These are phyloP conservation scores for Drosophila ananassae DNA, from an alignment of 1,140 invertebrate species.

Conservation along the genomic window DNA sequence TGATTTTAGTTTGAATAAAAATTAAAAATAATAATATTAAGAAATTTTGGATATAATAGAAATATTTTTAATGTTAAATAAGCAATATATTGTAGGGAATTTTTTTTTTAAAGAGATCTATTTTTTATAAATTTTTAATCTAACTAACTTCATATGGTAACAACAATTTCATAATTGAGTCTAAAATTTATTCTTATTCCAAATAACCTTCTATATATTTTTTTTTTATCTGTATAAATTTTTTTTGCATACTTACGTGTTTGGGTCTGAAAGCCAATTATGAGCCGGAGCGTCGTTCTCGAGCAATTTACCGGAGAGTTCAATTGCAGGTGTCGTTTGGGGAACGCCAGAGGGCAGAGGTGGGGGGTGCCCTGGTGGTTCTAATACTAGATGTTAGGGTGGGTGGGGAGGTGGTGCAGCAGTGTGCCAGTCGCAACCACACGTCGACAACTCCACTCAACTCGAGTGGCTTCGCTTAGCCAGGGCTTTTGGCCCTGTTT, in stretches of 20 bases:
- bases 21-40: too few species aligned
- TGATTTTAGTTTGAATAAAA: too few species aligned
- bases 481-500: constrained; percentile 33
- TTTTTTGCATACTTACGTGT: constrained; percentile 13
- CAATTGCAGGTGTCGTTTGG: constrained; percentile 27
- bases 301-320: constrained; percentile 34
- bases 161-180: too few species aligned
- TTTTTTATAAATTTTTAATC: too few species aligned
- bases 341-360: too few species aligned
- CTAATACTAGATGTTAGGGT: not conserved
- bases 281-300: constrained; percentile 20
- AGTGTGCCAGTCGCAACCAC: constrained; percentile 16
- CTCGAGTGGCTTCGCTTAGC: constrained; percentile 34
- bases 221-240: not conserved
- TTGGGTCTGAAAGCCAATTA: constrained; percentile 31
- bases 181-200: too few species aligned
- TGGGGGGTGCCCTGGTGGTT: not conserved
- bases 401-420: not conserved
- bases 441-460: constrained; percentile 32
- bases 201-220: not conserved
- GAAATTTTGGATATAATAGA: too few species aligned
- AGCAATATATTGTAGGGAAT: too few species aligned
- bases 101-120: too few species aligned
- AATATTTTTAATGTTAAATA: too few species aligned
- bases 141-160: too few species aligned